Percentiles rank a stretch among this genome's conserved stretches.
Evolutionary conservation across 1,140 invertebrate species (phyloP).

Genomic region (Plectus sambesii): DNA sequence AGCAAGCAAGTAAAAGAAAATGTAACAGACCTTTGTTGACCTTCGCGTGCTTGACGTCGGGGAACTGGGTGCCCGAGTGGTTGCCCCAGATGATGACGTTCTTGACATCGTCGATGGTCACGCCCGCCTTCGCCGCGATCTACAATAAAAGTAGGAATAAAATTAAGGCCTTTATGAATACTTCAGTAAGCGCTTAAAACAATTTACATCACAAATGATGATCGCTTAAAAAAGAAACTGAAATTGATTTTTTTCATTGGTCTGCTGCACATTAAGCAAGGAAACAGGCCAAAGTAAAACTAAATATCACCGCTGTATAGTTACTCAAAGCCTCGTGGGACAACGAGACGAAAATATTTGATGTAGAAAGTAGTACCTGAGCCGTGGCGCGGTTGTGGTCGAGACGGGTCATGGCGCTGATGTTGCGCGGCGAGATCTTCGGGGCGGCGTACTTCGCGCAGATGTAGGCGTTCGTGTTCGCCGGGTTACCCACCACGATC

Average conservation of each 20-base stretch:
- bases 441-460: constrained; percentile 92
- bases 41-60: constrained; percentile 74
- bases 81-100: constrained; percentile 99
- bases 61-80: constrained; percentile 96
- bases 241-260: constrained; percentile 3
- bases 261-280: not conserved
- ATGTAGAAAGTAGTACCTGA: constrained; percentile 51
- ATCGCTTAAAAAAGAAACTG: no score
- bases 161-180: no score
- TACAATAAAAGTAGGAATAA: constrained; percentile 28
- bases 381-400: constrained; percentile 92
- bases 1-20: not conserved
- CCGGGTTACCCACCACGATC: constrained; percentile 95
- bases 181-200: no score
- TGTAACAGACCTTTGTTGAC: constrained; percentile 40
- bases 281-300: not conserved
- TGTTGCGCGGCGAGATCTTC: constrained; percentile 88
- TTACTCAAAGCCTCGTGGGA: no score
- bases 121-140: constrained; percentile 52
- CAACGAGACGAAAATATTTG: not conserved
- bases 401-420: constrained; percentile 91
- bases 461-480: constrained; percentile 95
- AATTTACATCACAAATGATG: no score
- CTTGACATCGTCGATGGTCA: constrained; percentile 61
- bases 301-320: constrained; percentile 1